These are phyloP conservation scores for Allacma fusca DNA, from an alignment of 2,888 invertebrate genomes.

Conservation along the genomic window DNA sequence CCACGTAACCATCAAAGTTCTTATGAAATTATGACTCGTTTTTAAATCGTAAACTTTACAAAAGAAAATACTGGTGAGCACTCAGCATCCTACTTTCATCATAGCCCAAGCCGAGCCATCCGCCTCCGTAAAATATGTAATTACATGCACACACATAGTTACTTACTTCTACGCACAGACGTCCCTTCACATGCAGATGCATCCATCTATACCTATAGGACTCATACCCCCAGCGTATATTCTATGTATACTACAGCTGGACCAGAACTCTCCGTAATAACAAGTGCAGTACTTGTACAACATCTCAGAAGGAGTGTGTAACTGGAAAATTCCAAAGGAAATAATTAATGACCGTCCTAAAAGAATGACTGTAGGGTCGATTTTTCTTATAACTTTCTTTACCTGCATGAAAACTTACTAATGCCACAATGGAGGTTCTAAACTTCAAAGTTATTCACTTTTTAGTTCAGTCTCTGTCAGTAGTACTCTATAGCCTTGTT, in stretches of 20 bases:
- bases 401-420: neutral
- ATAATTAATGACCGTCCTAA: constrained; percentile 22
- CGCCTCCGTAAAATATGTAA: neutral
- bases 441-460: no score
- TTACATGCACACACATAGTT: neutral
- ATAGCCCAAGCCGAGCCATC: neutral
- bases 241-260: no score
- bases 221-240: no score
- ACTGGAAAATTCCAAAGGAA: constrained; percentile 21
- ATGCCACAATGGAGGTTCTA: no score
- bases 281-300: no score
- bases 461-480: neutral
- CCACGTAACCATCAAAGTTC: constrained; percentile 58
- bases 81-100: constrained; percentile 2
- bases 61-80: constrained; percentile 3
- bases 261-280: no score
- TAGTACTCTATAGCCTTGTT: no score
- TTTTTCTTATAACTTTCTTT: neutral
- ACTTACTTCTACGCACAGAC: neutral
- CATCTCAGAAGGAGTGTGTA: neutral
- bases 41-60: constrained; percentile 41
- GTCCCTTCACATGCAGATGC: neutral
- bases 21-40: constrained; percentile 59
- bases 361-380: neutral
- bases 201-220: neutral